A percentile compares a stretch with the other conserved stretches of the same genome.
Evolutionary conservation across 2,113 vertebrate species (phyloP).

Genomic region (Percina caprodes): DNA sequence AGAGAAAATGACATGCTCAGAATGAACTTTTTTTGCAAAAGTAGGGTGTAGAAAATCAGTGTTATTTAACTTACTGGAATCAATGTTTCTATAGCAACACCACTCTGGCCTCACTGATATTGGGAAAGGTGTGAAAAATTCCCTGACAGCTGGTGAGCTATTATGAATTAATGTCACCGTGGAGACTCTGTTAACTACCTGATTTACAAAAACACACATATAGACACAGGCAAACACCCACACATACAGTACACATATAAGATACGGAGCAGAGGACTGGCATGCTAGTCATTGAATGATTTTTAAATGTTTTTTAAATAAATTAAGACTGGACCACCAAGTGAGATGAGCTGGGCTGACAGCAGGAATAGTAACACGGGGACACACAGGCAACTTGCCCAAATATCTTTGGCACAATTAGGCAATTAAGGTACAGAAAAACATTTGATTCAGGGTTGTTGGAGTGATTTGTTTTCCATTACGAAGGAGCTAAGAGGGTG

Average conservation of each 20-base stretch:
- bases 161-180: constrained; percentile 58
- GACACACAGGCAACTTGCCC: constrained; percentile 12
- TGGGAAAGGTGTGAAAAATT: constrained; percentile 74
- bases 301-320: constrained; percentile 21
- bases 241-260: no score
- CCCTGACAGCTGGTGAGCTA: constrained; percentile 68
- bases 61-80: constrained; percentile 59
- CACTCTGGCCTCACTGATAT: constrained; percentile 44
- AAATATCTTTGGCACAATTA: constrained; percentile 48
- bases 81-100: constrained; percentile 73
- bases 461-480: constrained; percentile 38
- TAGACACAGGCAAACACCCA: neutral
- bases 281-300: constrained; percentile 2
- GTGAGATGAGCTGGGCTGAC: constrained; percentile 16
- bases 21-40: constrained; percentile 40
- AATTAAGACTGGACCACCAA: constrained; percentile 10
- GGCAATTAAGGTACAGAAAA: constrained; percentile 42
- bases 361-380: constrained; percentile 56
- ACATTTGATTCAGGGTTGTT: constrained; percentile 28
- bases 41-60: constrained; percentile 39
- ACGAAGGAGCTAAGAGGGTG: constrained; percentile 23
- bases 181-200: constrained; percentile 14
- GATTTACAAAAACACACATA: constrained; percentile 5
- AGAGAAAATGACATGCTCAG: constrained; percentile 25
- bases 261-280: neutral